Evolutionary conservation across 2,888 invertebrate genomes (phyloP).

Genomic region (Rapana venosa): DNA sequence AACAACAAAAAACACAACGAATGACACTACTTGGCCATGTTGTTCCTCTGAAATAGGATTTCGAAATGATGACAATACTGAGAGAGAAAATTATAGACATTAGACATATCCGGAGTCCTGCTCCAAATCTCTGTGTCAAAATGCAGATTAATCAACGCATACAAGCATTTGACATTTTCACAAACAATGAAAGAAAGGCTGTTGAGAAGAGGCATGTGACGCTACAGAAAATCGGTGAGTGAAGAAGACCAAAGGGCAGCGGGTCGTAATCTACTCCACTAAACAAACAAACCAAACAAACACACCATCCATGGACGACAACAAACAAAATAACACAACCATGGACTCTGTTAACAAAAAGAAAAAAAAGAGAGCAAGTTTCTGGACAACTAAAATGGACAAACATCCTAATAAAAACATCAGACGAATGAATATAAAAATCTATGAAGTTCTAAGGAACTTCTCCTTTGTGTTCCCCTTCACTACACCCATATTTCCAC

Average conservation of each 20-base stretch:
- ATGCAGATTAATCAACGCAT: background rate
- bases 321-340: too few species aligned
- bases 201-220: background rate
- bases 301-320: too few species aligned
- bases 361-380: background rate
- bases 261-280: too few species aligned
- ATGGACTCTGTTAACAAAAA: background rate
- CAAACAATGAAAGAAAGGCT: background rate
- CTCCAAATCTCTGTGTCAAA: slow-evolving; percentile 18
- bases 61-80: background rate
- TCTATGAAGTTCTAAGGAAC: too few species aligned
- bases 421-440: too few species aligned
- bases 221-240: too few species aligned
- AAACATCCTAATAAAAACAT: too few species aligned
- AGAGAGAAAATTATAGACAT: background rate
- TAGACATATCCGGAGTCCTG: background rate
- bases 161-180: background rate
- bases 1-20: background rate
- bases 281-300: too few species aligned
- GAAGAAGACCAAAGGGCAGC: too few species aligned
- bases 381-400: too few species aligned
- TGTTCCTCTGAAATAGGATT: slow-evolving; percentile 16
- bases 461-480: too few species aligned
- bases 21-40: slow-evolving; percentile 34
- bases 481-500: too few species aligned